phyloP scores from a whole-genome alignment of 2,113 vertebrate species.

The Crotalus tigris region DNA sequence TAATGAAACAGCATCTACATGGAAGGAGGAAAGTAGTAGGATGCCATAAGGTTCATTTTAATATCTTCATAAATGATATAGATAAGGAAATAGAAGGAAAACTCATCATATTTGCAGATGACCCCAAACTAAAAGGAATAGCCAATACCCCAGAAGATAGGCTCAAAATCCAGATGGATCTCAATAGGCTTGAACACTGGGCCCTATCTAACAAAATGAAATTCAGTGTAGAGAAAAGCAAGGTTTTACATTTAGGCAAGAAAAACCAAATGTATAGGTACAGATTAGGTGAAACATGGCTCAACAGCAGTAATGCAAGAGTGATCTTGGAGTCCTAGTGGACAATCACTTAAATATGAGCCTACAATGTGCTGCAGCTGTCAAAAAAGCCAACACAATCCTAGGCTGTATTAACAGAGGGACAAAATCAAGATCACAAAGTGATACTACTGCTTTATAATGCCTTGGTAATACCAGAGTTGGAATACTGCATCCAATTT shows the following conservation, averaged over 20 bases:
- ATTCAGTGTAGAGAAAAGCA: not conserved
- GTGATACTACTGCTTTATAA: not conserved
- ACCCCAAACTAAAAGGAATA: not conserved
- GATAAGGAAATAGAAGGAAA: not conserved
- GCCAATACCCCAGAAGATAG: not conserved
- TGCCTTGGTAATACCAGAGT: not conserved
- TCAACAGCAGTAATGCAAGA: not conserved
- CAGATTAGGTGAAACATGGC: not conserved
- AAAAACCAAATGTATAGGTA: not conserved
- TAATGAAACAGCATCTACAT: not conserved
- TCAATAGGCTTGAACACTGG: not conserved
- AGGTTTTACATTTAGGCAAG: not conserved
- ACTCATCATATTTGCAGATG: not conserved
- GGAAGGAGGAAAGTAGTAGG: not conserved
- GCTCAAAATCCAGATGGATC: not conserved
- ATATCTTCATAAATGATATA: not conserved
- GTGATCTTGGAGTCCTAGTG: not conserved
- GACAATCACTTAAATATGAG: not conserved
- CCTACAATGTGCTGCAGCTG: not conserved
- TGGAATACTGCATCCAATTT: not conserved
- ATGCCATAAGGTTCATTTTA: not conserved
- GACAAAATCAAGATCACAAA: not conserved
- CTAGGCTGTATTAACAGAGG: not conserved
- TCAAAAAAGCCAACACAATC: not conserved
- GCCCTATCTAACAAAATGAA: not conserved